Evolutionary conservation across 2,797 vertebrate genomes (phyloP).

Genomic region (Thamnophis elegans): DNA sequence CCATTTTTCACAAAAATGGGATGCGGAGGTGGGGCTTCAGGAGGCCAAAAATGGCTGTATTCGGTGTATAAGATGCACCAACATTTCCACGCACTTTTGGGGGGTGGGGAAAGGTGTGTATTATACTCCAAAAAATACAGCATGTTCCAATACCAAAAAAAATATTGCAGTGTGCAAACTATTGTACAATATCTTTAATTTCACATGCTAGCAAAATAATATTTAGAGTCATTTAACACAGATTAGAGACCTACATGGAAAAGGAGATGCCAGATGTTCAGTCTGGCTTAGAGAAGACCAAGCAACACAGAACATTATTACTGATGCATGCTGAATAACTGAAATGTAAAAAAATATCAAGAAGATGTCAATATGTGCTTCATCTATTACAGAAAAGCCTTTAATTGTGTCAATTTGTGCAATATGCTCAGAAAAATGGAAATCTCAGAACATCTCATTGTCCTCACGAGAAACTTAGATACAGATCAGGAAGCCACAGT

Average conservation of each 20-base stretch:
- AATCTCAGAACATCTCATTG: background rate
- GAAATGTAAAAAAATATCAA: background rate
- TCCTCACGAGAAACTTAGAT: background rate
- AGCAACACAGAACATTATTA: background rate
- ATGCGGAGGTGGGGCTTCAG: no score
- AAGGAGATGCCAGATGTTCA: background rate
- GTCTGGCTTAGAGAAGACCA: background rate
- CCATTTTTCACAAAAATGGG: no score
- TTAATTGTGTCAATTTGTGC: background rate
- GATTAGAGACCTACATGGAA: background rate
- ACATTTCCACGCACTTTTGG: no score
- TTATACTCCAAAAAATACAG: no score
- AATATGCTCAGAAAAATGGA: background rate
- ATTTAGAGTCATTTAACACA: background rate
- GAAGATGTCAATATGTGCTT: background rate
- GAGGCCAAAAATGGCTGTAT: no score
- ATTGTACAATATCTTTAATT: background rate
- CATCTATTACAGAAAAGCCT: background rate
- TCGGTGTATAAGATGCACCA: no score
- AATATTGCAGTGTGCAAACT: background rate
- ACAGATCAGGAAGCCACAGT: background rate
- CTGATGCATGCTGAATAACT: background rate
- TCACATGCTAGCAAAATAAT: background rate
- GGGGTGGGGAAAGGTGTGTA: no score
- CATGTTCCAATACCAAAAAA: background rate